Base-by-base conservation (phyloP, 2,797 vertebrate species). In the Limnodromus scolopaceus region DNA sequence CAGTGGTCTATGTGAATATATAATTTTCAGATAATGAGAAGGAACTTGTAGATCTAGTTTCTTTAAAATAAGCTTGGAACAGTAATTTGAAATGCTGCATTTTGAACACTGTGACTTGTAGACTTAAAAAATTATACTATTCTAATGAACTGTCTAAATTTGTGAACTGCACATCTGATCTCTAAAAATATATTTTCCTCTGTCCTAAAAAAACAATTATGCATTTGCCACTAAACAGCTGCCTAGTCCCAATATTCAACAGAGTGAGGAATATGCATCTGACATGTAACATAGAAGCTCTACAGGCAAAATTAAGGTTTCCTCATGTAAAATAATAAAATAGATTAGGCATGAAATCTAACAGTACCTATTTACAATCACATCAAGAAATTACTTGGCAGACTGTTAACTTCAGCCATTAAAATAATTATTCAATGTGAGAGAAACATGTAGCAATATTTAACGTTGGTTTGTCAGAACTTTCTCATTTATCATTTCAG, bases 381-480 rank as follows among this genome's bases (percentile, higher is more conserved):
- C 27, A 88, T 55, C 75, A 83, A 71, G 53, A 95, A 96, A 88
- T 89, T 84, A 92, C 53, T 88, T 77, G 69, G 66, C 82, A 93
- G 78, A 93, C 53, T 96, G 68, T 84, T 95, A 95, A 91, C 72
- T 87, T 93, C 51, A 85, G 63, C 51, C 71, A 89, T 93, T 92
- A 96, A 95, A 96, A 91, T 82, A 86, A 96, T 93, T 77, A 92
- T 86, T 92, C 69, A 74, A 30, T 11, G 25, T 57, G 68, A 77
- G 49, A 95, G 54, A 94, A 91, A 91, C n/a, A 45, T 20, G 49
- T 80, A 85, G 63, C 69, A 78, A 85, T 43, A 45, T 75, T 84
- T 92, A 93, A 92, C 10, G 15, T 34, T 46, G 41, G 19, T 90
- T 93, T 92, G 49, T 65, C 65, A 95, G 32, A 68, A 84, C 30